Conservation (phyloP, 2,797 vertebrate genomes). For the Leucoraja ocellata region DNA sequence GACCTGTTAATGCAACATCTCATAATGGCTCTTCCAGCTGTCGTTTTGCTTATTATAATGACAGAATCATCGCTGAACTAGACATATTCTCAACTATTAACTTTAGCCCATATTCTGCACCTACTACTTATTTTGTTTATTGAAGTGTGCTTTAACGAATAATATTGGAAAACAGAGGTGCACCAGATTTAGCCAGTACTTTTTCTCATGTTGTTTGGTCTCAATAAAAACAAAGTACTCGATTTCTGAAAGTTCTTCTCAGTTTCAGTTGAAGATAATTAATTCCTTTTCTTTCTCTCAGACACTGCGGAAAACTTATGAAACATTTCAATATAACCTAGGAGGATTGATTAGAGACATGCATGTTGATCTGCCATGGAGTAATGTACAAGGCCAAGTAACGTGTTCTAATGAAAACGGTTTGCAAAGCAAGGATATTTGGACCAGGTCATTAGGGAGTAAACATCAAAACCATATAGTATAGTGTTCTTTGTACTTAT, state of each 20-base stretch:
- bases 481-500: not conserved
- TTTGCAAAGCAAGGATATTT: not conserved
- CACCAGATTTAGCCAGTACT: not conserved
- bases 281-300: not conserved
- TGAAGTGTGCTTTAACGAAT: not conserved
- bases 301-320: not conserved
- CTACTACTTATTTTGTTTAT: not conserved
- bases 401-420: not conserved
- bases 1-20: slow-evolving; percentile 65
- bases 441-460: not conserved
- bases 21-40: slow-evolving; percentile 65
- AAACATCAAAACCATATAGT: not conserved
- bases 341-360: not conserved
- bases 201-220: not conserved
- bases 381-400: not conserved
- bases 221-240: not conserved
- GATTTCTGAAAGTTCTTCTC: not conserved
- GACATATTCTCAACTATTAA: not conserved
- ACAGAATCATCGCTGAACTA: slow-evolving; percentile 61
- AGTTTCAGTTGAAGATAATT: not conserved
- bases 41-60: slow-evolving; percentile 49
- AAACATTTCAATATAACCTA: not conserved
- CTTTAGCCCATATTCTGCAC: not conserved
- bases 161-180: not conserved
- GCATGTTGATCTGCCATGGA: not conserved